Evolutionary conservation across 30 jellyfish, hydroid and myxozoan species (phyloP), one percentile per base, ranked within the genome.

Genomic region (Nemopilema nomurai): DNA sequence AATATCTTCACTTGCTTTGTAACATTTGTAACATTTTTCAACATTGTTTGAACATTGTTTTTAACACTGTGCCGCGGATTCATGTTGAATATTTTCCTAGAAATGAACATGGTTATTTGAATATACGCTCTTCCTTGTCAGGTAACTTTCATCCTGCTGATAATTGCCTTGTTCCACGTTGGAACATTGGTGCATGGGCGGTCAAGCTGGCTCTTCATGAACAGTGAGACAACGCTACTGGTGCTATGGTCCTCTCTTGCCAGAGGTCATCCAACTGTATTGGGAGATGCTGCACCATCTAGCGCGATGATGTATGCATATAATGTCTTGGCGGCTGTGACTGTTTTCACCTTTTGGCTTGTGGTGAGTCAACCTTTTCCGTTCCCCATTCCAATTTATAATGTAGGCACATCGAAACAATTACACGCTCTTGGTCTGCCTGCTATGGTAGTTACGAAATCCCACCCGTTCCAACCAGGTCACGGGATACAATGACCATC

Each of bases 321-420:
- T 65, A 66, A 31, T 41, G 53, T 83, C 22, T 62, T 72, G 49
- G 84, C 91, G 73, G 69, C 70, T 20, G 22, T 83, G 33, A 18
- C 82, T 71, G 67, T 83, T 80, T 71, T 83, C 31, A 33, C 51
- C 53, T 32, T 83, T 19, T 70, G 86, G 91, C 74, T 78, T 16
- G 16, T 83, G 74, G 91, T 83, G 71, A 29, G 86, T 71, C 62
- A 30, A n/a, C n/a, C n/a, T n/a, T n/a, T n/a, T n/a, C n/a, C n/a
- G n/a, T n/a, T n/a, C n/a, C n/a, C n/a, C n/a, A n/a, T n/a, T n/a
- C n/a, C n/a, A n/a, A n/a, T n/a, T n/a, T n/a, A n/a, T n/a, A n/a
- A n/a, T n/a, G n/a, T n/a, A n/a, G n/a, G n/a, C n/a, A n/a, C n/a
- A n/a, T n/a, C n/a, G n/a, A n/a, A n/a, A n/a, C n/a, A n/a, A n/a